Base-by-base conservation (phyloP, 1,140 invertebrate species). In the Drosophila orosa region DNA sequence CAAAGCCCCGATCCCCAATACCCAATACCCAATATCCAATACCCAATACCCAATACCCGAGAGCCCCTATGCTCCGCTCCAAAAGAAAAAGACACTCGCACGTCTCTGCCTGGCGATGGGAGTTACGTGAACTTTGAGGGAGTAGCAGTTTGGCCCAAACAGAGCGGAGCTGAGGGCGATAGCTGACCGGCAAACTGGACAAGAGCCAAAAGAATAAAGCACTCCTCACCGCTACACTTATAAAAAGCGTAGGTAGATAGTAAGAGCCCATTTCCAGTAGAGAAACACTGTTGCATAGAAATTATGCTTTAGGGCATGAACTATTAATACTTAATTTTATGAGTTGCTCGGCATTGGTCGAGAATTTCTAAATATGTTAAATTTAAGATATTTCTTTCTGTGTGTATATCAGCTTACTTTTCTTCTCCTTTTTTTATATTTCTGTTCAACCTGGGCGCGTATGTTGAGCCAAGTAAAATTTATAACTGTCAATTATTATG, bases 401-500 rank as follows among this genome's bases (percentile, higher is more conserved):
- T 65, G 42, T 61, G 17, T 7, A 42, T 13, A 25, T 19, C 35
- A 19, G 22, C 50, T 39, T 10, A 22, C 31, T 56, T 63, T 55
- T 29, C 40, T 47, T 54, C 31, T 42, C n/a, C 31, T 44, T 42
- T 57, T 45, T 52, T 10, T 56, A 42, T 66, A 17, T 37, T 45
- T 58, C 45, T 35, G 19, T 24, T 58, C 50, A 71, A 25, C 13
- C 65, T 58, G 50, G 52, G 65, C 65, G 65, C 67, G 77, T 55
- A 59, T 76, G 61, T 72, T 48, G 42, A 73, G 71, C 45, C 79
- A 71, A 77, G 80, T 78, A 63, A 91, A 91, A 90, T 91, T 86
- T 91, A 91, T 86, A 86, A 86, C 82, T 91, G 72, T 91, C 90
- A 91, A 91, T 91, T 91, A 86, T 91, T 91, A 91, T 91, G 90